Conservation (phyloP, 2,888 invertebrate species). For the Chaitophorus viminalis region DNA sequence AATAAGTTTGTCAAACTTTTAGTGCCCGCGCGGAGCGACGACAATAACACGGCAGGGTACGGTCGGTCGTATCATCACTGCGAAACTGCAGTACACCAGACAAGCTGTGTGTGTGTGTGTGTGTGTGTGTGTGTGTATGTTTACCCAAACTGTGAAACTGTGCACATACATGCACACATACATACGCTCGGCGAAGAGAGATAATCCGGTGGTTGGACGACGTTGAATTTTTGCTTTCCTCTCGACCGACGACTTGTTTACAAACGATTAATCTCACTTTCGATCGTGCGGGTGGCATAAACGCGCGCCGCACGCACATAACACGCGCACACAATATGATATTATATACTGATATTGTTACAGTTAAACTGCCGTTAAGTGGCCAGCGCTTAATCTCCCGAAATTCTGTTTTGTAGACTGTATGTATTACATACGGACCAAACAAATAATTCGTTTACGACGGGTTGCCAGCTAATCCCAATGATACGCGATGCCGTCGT, state of each 20-base stretch:
- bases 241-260: neutral
- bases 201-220: neutral
- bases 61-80: neutral
- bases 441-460: too few relatives aligned
- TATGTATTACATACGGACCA: too few relatives aligned
- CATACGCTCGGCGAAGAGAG: neutral
- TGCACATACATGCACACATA: neutral
- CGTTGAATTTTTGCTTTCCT: neutral
- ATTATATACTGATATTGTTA: neutral
- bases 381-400: neutral
- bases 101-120: neutral
- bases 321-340: too few relatives aligned
- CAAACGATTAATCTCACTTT: conserved; percentile 19
- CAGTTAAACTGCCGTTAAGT: neutral
- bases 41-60: neutral
- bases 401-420: neutral
- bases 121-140: too few relatives aligned
- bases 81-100: neutral
- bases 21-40: neutral
- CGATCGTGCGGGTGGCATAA: neutral
- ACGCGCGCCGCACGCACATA: neutral
- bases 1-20: neutral
- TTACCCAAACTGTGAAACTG: neutral
- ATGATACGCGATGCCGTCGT: too few relatives aligned
- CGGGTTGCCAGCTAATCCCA: too few relatives aligned